Evolutionary conservation across 2,113 vertebrate species (phyloP).

Genomic region (Bombycilla garrulus): DNA sequence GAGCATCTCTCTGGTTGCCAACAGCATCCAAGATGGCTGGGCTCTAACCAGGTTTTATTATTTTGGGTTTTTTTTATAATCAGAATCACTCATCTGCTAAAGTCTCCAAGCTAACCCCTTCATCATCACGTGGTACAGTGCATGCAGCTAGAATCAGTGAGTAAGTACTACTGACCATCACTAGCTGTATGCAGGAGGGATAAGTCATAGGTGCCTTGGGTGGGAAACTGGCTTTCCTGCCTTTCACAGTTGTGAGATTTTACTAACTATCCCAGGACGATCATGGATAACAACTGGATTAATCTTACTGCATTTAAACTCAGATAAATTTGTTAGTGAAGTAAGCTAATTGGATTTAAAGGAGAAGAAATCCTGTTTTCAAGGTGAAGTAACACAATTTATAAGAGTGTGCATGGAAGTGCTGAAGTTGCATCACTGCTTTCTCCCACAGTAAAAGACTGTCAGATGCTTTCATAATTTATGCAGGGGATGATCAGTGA

Average conservation of each 20-base stretch:
- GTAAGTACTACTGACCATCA: background rate
- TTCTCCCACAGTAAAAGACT: background rate
- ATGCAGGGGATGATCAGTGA: background rate
- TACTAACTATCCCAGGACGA: no score
- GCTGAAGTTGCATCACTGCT: background rate
- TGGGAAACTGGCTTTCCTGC: background rate
- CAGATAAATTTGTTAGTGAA: background rate
- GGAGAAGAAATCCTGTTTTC: background rate
- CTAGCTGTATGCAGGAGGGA: background rate
- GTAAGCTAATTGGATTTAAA: background rate
- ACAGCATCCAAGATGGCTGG: background rate
- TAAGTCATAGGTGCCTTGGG: background rate
- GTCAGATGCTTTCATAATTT: background rate
- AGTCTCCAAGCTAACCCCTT: background rate
- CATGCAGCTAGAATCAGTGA: background rate
- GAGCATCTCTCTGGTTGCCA: background rate
- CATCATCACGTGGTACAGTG: background rate
- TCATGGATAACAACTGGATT: background rate
- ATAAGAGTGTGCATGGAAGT: background rate
- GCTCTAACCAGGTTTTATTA: background rate
- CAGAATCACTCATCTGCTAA: background rate
- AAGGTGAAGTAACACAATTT: background rate
- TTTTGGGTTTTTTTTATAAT: background rate
- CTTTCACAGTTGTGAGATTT: background rate
- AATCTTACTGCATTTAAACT: rapidly evolving